Evolutionary conservation across 2,888 invertebrate species (phyloP), one percentile per base, ranked within the genome.

Genomic region (Neoitamus cyanurus): DNA sequence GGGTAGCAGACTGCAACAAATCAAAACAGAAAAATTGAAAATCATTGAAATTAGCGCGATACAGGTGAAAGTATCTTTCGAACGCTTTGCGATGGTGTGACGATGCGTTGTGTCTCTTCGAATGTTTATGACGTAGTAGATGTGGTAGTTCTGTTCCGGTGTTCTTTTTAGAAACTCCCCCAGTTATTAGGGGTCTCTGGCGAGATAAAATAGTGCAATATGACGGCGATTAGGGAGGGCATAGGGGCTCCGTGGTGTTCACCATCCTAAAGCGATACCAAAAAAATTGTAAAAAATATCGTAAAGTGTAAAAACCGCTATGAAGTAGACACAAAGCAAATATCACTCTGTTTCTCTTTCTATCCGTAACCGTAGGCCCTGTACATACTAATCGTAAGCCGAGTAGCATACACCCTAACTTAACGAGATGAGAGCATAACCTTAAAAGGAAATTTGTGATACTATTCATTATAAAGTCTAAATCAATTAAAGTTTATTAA

Each of bases 391-490:
- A 75, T 68, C 20, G 34, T 69, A 82, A 36, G 69, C 69, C 48
- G 34, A 75, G 75, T 75, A 34, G 37, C 37, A 69, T 68, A 82
- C 30, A 69, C 36, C 36, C 30, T 69, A 82, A 82, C 36, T 37
- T 69, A 82, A 78, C 37, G 83, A 72, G 48, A 78, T 80, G 48
- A 83, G 68, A 84, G 80, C 73, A 84, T 69, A 84, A 84, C 82
- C 84, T 83, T 82, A 85, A 85, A 85, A 83, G 68, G 46, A 86
- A 86, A 84, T 86, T 86, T 86, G 86, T 86, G 86, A 86, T 86
- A 85, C 83, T 85, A 86, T 86, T 83, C 86, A 83, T 86, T 86
- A 86, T 84, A 84, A 72, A 70, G n/a, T 72, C 42, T 83, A 83
- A 83, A 83, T 83, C 83, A 82, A 82, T 82, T 83, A 68, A 83